Percentiles rank a stretch among this genome's conserved stretches.
Conservation (phyloP, 2,888 invertebrate species). For the Strigamia transsilvanica region DNA sequence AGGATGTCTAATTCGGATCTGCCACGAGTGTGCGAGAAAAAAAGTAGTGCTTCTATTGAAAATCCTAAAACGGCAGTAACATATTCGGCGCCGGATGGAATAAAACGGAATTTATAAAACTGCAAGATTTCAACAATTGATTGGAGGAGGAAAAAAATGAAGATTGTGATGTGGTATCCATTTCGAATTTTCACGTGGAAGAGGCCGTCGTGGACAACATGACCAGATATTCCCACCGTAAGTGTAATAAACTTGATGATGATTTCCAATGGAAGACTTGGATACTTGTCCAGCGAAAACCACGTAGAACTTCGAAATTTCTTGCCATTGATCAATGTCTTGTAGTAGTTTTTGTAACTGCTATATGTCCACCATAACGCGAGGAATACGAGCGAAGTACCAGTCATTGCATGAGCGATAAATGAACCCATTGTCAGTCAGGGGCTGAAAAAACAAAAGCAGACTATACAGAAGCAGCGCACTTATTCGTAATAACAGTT, state of each 20-base stretch:
- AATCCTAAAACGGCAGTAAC: slow-evolving; percentile 64
- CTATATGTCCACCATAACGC: neutral
- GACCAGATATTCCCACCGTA: slow-evolving; percentile 61
- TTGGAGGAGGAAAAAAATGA: slow-evolving; percentile 55
- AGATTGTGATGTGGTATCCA: slow-evolving; percentile 60
- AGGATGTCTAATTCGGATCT: too few relatives aligned
- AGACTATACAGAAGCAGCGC: too few relatives aligned
- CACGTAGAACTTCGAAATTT: neutral
- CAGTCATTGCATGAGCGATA: too few relatives aligned
- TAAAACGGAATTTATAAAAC: slow-evolving; percentile 59
- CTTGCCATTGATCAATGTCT: neutral
- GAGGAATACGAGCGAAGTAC: neutral
- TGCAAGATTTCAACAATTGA: slow-evolving; percentile 64
- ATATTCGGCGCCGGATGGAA: slow-evolving; percentile 66
- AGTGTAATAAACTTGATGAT: neutral
- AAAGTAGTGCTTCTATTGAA: slow-evolving; percentile 62
- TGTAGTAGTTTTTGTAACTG: slow-evolving; percentile 2
- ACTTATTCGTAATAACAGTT: too few relatives aligned
- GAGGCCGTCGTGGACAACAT: slow-evolving; percentile 63
- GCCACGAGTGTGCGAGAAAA: too few relatives aligned
- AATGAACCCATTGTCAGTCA: too few relatives aligned
- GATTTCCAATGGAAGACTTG: neutral
- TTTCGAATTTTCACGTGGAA: slow-evolving; percentile 62
- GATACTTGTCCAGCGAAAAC: neutral
- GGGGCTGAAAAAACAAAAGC: too few relatives aligned